Base-by-base conservation (phyloP, 2,888 invertebrate species). In the Volucella zonaria region DNA sequence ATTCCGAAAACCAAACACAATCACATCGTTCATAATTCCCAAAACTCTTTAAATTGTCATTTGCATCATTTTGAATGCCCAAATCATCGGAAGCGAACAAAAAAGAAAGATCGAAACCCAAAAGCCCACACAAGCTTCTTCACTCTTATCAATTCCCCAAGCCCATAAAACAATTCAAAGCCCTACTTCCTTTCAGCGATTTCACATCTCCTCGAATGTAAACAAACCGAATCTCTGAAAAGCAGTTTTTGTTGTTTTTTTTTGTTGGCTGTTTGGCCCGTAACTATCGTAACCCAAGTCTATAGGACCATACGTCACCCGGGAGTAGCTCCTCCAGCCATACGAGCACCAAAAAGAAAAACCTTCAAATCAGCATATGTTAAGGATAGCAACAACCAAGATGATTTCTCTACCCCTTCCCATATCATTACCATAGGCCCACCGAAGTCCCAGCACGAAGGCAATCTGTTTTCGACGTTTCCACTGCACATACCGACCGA, bases 281-380 rank as follows among this genome's bases (percentile, higher is more conserved):
- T 45, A 77, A 77, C 61, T 77, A 73, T 77, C 62, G n/a, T 47
- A 49, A 18, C 68, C 43, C 11, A 18, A 45, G 56, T 42, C 45
- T 14, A 68, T 23, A 47, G 45, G 47, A 56, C 59, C 42, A 67
- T 51, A 56, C 38, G 43, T 31, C 14, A 23, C 59, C 15, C 45
- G 49, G 12, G 71, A 59, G 38, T 66, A 43, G 52, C 67, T 56
- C 38, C 18, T n/a, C 47, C 38, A 66, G 23, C 31, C 58, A 45
- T 18, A 51, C 52, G 38, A 45, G 15, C 31, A 31, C 31, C 31
- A 64, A 15, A 54, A 73, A 73, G n/a, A 52, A 58, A 79, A 79
- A 66, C 31, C 67, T 68, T 68, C 18, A 76, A 85, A 85, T 85
- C 85, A 85, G 85, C 85, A 85, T 85, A 85, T 80, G 80, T 80